Percentiles rank a stretch among this genome's conserved stretches.
Conservation (phyloP, 1,140 invertebrate species). For the Atta cephalotes region DNA sequence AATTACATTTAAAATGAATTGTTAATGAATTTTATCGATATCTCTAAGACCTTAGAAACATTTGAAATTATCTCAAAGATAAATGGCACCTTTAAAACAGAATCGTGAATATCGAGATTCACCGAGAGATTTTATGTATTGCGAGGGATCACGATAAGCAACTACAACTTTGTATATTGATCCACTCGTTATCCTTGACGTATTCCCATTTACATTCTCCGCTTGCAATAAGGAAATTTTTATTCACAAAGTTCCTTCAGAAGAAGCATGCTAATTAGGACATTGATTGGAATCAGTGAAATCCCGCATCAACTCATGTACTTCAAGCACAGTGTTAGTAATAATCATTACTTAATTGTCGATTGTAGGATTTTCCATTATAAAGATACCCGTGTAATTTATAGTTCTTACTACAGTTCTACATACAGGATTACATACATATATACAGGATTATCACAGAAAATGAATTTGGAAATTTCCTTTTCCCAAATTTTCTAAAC, state of each 20-base stretch:
- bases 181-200: slow-evolving; percentile 58
- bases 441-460: too few species aligned
- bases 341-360: slow-evolving; percentile 11
- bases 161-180: slow-evolving; percentile 33
- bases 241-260: slow-evolving; percentile 3
- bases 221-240: slow-evolving; percentile 45
- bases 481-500: too few species aligned
- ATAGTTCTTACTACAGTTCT: background rate
- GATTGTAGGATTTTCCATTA: slow-evolving; percentile 19
- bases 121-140: slow-evolving; percentile 20
- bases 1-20: background rate
- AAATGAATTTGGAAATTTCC: too few species aligned
- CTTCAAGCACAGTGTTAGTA: background rate
- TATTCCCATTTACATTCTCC: slow-evolving; percentile 18
- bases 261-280: slow-evolving; percentile 38
- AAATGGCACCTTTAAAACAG: background rate
- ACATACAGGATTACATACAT: too few species aligned
- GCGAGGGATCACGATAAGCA: slow-evolving; percentile 27
- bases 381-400: background rate
- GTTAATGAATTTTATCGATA: slow-evolving; percentile 8
- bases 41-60: background rate
- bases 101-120: background rate
- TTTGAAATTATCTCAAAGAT: slow-evolving; percentile 9
- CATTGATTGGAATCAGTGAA: slow-evolving; percentile 20
- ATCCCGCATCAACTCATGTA: background rate